phyloP scores from a whole-genome alignment of 1,140 invertebrate species.

The Oscheius sp. region DNA sequence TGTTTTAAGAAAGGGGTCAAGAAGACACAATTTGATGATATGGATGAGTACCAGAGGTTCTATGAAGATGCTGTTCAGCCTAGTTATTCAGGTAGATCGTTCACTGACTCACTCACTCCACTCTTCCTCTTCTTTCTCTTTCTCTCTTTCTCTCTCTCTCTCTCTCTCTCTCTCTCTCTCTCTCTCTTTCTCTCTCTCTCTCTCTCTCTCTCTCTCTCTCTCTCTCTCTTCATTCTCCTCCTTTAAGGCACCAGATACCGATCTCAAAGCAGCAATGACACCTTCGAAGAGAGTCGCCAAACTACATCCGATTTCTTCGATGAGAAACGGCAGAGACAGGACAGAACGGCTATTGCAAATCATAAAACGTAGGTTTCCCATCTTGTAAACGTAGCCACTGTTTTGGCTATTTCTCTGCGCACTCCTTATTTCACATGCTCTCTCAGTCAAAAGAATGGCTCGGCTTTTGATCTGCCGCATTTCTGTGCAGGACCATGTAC shows the following conservation, averaged over 20 bases:
- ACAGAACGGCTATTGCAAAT: slow-evolving; percentile 28
- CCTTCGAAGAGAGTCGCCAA: slow-evolving; percentile 1
- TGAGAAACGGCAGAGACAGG: slow-evolving; percentile 19
- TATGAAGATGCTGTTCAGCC: too few species aligned
- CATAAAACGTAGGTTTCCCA: slow-evolving; percentile 32
- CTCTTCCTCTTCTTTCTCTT: too few species aligned
- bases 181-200: background rate
- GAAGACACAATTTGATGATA: background rate
- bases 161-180: background rate
- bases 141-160: too few species aligned
- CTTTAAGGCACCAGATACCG: background rate
- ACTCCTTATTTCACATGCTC: too few species aligned
- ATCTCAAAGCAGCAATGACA: background rate
- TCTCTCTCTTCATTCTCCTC: background rate
- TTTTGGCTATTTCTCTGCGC: too few species aligned
- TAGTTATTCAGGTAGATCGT: background rate
- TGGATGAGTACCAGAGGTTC: too few species aligned
- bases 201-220: background rate
- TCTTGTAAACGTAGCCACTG: too few species aligned
- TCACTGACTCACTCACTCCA: background rate
- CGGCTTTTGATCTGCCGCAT: too few species aligned
- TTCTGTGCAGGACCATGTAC: too few species aligned
- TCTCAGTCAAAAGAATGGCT: too few species aligned
- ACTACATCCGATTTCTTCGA: slow-evolving; percentile 26
- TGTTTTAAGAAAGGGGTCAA: background rate